Conservation (phyloP, 2,888 invertebrate species). For the Notodonta ziczac region DNA sequence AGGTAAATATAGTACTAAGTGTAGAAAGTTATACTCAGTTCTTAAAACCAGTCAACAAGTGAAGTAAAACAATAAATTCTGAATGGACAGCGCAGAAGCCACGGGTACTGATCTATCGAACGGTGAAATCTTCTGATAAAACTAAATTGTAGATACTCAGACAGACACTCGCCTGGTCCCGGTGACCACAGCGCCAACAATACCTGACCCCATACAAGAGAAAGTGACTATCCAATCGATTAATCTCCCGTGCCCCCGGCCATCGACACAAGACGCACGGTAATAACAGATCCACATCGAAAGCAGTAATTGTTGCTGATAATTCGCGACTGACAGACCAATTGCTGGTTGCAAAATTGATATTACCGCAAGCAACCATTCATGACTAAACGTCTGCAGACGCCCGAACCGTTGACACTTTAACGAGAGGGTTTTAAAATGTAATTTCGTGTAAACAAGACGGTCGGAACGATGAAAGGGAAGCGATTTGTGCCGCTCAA, state of each 20-base stretch:
- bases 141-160: conserved; percentile 61
- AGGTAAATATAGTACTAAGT: too few species aligned
- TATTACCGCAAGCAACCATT: conserved; percentile 45
- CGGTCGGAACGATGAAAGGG: conserved; percentile 68
- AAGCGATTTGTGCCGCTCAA: conserved; percentile 69
- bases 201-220: conserved; percentile 61
- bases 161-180: conserved; percentile 51
- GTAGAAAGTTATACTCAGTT: too few species aligned
- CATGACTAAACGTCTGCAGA: conserved; percentile 40
- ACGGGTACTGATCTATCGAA: conserved; percentile 48
- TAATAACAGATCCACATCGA: conserved; percentile 70
- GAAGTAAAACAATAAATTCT: neutral
- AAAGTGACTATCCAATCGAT: conserved; percentile 73
- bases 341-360: conserved; percentile 61
- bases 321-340: conserved; percentile 61
- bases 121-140: conserved; percentile 54
- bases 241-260: conserved; percentile 67
- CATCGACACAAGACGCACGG: conserved; percentile 61
- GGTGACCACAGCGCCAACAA: conserved; percentile 57
- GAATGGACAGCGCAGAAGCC: conserved; percentile 33
- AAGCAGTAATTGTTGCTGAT: conserved; percentile 65
- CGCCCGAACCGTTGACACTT: conserved; percentile 56
- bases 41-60: neutral
- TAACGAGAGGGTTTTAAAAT: conserved; percentile 61
- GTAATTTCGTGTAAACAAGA: conserved; percentile 67